phyloP scores from a whole-genome alignment of 1,140 invertebrate genomes.

The Rhizoglyphus robini region DNA sequence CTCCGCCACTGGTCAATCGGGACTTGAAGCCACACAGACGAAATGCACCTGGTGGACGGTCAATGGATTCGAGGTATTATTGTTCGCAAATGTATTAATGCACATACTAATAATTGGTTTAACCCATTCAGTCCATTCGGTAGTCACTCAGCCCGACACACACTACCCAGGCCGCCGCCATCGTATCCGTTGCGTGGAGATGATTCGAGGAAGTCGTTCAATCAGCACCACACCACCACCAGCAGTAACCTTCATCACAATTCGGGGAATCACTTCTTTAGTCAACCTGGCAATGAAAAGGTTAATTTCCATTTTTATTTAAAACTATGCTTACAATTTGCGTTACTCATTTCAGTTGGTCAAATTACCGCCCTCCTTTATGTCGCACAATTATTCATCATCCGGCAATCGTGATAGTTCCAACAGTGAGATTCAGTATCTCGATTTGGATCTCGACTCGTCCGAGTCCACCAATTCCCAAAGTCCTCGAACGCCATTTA shows the following conservation, averaged over 20 bases:
- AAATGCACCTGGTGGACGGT: slow-evolving; percentile 28
- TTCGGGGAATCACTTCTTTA: not conserved
- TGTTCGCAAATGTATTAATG: not conserved
- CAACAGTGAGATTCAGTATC: slow-evolving; percentile 14
- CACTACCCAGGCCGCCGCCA: slow-evolving; percentile 1
- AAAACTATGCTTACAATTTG: not conserved
- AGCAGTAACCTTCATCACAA: not conserved
- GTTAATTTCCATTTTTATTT: not conserved
- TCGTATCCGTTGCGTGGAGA: slow-evolving; percentile 1
- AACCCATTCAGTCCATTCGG: not conserved
- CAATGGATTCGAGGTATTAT: not conserved
- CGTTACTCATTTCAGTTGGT: not conserved
- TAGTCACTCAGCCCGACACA: not conserved
- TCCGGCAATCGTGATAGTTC: not conserved
- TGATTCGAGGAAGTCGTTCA: not conserved
- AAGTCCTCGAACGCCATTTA: slow-evolving; percentile 1
- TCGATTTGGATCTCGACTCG: slow-evolving; percentile 21
- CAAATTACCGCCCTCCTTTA: not conserved
- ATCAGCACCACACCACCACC: not conserved
- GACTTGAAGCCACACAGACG: slow-evolving; percentile 54
- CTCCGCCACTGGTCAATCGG: slow-evolving; percentile 56
- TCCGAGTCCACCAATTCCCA: slow-evolving; percentile 9
- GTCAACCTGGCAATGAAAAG: not conserved
- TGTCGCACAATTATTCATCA: not conserved
- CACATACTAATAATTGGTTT: not conserved